phyloP scores from a whole-genome alignment of 2,113 vertebrate genomes.

The Vulpes lagopus region DNA sequence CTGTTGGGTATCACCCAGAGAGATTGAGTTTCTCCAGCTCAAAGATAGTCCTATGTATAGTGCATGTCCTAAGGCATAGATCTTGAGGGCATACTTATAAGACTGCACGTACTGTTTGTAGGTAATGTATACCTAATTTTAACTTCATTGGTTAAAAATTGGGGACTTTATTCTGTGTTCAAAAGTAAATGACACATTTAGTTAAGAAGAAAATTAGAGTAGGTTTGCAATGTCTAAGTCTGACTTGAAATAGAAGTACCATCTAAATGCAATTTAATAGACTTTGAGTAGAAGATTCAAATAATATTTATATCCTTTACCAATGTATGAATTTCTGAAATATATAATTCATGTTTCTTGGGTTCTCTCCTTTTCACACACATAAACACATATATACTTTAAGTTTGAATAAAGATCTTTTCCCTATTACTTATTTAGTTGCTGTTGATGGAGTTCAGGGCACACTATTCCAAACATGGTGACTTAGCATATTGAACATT shows the following conservation, averaged over 20 bases:
- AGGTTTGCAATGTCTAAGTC: background rate
- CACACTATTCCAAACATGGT: background rate
- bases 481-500: background rate
- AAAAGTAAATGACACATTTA: background rate
- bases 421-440: background rate
- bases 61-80: background rate
- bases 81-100: background rate
- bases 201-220: background rate
- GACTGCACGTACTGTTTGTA: background rate
- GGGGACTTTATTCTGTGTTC: background rate
- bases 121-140: background rate
- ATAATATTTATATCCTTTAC: background rate
- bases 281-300: conserved; percentile 32
- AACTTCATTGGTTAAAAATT: background rate
- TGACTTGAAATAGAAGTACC: background rate
- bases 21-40: background rate
- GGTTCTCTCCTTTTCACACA: background rate
- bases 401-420: background rate
- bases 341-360: background rate
- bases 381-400: background rate
- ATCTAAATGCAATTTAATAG: background rate
- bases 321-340: conserved; percentile 10
- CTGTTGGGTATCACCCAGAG: background rate
- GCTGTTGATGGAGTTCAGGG: background rate
- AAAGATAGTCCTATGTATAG: background rate